These are phyloP conservation scores for Eulemur macaco DNA, from an alignment of 2,113 vertebrate species.

Conservation along the genomic window DNA sequence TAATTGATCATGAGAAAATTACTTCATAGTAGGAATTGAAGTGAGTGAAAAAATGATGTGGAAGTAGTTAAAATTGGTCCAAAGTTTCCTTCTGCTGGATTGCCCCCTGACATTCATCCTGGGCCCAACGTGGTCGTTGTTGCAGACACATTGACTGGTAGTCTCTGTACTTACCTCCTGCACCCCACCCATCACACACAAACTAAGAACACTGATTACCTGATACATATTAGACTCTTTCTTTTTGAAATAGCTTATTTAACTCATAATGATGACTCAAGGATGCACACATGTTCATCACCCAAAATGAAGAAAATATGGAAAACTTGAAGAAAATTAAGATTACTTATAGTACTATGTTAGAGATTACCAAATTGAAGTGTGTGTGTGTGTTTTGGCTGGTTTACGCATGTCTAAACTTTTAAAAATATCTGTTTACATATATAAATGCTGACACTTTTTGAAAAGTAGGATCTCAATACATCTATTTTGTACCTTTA, in stretches of 20 bases:
- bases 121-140: not conserved
- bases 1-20: slow-evolving; percentile 21
- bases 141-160: not conserved
- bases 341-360: not conserved
- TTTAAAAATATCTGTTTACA: not conserved
- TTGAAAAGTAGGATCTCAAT: not conserved
- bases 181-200: not conserved
- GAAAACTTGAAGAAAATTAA: slow-evolving; percentile 27
- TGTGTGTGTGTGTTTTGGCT: not conserved
- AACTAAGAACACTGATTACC: not conserved
- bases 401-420: not conserved
- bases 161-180: not conserved
- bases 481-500: not conserved
- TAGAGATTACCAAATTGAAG: not conserved
- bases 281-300: not conserved
- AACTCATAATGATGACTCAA: not conserved
- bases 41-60: not conserved
- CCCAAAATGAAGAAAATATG: not conserved
- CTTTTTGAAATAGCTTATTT: slow-evolving; percentile 25
- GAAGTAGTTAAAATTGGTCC: not conserved
- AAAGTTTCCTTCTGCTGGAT: not conserved
- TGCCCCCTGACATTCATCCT: not conserved
- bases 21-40: not conserved
- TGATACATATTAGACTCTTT: not conserved
- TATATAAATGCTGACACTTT: not conserved